Evolutionary conservation across 2,888 invertebrate genomes (phyloP).

Genomic region (Acanthosepion pharaonis): DNA sequence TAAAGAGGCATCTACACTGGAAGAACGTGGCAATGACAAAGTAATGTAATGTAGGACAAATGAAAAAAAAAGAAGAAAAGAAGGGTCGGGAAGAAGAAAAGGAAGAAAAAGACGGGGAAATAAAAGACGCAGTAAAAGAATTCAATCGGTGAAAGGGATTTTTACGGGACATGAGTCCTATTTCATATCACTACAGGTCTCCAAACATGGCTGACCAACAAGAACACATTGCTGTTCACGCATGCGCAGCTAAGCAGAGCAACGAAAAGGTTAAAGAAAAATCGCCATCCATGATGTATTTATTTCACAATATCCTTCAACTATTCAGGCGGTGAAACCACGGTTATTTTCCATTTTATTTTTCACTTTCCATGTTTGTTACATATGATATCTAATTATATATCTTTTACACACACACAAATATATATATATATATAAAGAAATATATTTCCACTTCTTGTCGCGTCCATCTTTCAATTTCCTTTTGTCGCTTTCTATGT

Average conservation of each 20-base stretch:
- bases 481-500: too few species aligned
- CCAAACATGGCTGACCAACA: not conserved
- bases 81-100: not conserved
- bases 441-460: too few species aligned
- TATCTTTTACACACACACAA: too few species aligned
- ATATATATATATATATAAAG: too few species aligned
- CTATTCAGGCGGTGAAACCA: not conserved
- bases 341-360: not conserved
- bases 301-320: not conserved
- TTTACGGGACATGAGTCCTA: constrained; percentile 4
- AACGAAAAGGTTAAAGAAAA: not conserved
- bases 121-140: too few species aligned
- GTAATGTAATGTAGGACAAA: not conserved
- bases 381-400: too few species aligned
- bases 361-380: too few species aligned
- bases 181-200: not conserved
- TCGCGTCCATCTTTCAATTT: too few species aligned
- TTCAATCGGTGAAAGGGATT: not conserved
- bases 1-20: too few species aligned
- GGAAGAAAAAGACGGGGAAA: too few species aligned
- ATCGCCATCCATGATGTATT: not conserved
- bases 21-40: too few species aligned
- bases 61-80: not conserved
- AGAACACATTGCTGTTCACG: not conserved
- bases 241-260: not conserved